Evolutionary conservation across 2,797 vertebrate genomes (phyloP).

Genomic region (Triplophysa bombifrons): DNA sequence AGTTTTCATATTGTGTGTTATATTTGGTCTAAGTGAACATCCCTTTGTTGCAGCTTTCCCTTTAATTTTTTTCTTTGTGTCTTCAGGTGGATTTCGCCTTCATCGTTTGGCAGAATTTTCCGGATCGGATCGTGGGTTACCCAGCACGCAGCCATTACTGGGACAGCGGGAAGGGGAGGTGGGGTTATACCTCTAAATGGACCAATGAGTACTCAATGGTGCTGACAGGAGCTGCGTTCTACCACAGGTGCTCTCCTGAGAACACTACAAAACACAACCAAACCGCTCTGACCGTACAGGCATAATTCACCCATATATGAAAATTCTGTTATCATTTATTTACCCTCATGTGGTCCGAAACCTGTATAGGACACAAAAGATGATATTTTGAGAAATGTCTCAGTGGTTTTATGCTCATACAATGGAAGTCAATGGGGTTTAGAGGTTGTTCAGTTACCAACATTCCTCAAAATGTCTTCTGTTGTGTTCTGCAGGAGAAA

Average conservation of each 20-base stretch:
- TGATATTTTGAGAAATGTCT: too few species aligned
- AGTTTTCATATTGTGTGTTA: conserved; percentile 8
- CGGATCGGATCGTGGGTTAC: conserved; percentile 89
- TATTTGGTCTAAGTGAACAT: not conserved
- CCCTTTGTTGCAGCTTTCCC: not conserved
- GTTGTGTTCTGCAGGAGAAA: too few species aligned
- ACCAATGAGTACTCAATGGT: conserved; percentile 84
- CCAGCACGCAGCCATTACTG: conserved; percentile 86
- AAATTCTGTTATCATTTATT: too few species aligned
- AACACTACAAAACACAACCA: not conserved
- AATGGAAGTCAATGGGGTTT: too few species aligned
- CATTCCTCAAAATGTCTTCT: too few species aligned
- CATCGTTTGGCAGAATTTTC: conserved; percentile 88
- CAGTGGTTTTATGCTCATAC: too few species aligned
- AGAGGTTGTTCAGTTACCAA: too few species aligned
- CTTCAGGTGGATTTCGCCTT: conserved; percentile 92
- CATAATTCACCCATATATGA: too few species aligned
- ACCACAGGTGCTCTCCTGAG: conserved; percentile 72
- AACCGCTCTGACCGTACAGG: not conserved
- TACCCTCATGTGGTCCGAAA: too few species aligned
- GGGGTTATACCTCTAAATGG: conserved; percentile 88
- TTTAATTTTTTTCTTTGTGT: not conserved
- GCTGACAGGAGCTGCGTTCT: conserved; percentile 81
- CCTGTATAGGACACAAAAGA: too few species aligned
- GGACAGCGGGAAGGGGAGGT: conserved; percentile 78